Evolutionary conservation across 1,140 invertebrate genomes (phyloP), one percentile per base, ranked within the genome.

Genomic region (Nomia melanderi): DNA sequence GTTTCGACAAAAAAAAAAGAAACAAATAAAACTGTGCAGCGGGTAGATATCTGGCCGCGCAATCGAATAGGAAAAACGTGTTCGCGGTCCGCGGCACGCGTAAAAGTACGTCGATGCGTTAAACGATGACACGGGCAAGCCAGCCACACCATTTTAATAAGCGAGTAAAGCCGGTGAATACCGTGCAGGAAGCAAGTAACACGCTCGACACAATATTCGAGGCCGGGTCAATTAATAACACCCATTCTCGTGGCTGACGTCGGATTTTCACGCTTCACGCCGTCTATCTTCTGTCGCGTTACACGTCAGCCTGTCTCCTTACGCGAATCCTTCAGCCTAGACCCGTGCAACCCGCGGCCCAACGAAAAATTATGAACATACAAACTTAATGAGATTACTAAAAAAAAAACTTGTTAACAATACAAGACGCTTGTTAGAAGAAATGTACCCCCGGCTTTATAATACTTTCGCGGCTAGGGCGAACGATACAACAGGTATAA

Each of bases 91-190:
- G n/a, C 2, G 2, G 1, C 3, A 29, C 25, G 27, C 20, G 20
- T 27, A 9, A 17, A 23, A 25, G 14, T 36, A 57, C 33, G 27
- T 41, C 14, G n/a, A 25, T n/a, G 39, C 27, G 56, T 31, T 17
- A 20, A 71, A 62, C 39, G 56, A 36, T 9, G n/a, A 9, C 29
- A 25, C 57, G 59, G 39, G 8, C 29, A 63, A 17, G 4, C 31
- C 70, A 29, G 44, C 41, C 59, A 59, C 63, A 39, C n/a, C 31
- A 73, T 73, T 73, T 73, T 73, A 73, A 73, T 73, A 73, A 73
- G 70, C 41, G 29, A 25, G 14, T 9, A 29, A n/a, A 31, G 29
- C 41, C n/a, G 41, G 4, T 72, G 25, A 72, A 20, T 31, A 33
- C 9, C 31, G 6, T 14, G 1, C 41, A 54, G 60, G 33, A 39